These are phyloP conservation scores for Urophycis tenuis DNA, from an alignment of 2,797 vertebrate genomes.

Conservation along the genomic window DNA sequence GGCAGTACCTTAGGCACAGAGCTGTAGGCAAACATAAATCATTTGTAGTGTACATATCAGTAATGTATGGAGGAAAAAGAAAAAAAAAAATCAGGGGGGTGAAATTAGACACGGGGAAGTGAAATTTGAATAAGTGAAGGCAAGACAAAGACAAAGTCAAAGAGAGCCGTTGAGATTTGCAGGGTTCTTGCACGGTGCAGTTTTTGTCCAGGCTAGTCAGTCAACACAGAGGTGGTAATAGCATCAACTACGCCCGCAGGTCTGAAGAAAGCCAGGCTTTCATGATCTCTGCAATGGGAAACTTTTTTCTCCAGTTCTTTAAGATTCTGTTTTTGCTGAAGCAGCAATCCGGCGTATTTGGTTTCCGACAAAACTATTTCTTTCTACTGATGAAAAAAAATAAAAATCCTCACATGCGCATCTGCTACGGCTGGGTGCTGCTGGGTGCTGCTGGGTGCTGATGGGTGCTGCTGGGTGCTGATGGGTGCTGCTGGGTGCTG, in stretches of 20 bases:
- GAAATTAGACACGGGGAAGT: neutral
- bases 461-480: too few species aligned
- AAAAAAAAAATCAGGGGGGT: neutral
- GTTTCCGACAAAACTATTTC: conserved; percentile 45
- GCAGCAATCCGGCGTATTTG: conserved; percentile 53
- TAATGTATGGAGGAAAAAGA: neutral
- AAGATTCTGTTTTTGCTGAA: conserved; percentile 49
- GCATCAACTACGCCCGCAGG: neutral
- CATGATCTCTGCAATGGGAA: conserved; percentile 15
- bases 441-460: too few species aligned
- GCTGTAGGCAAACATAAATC: neutral
- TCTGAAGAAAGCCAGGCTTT: conserved; percentile 28
- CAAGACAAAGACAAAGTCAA: neutral
- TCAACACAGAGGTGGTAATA: conserved; percentile 3
- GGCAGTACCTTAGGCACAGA: neutral
- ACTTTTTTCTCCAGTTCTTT: neutral
- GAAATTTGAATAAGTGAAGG: neutral
- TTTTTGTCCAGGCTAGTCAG: neutral
- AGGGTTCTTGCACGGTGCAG: neutral
- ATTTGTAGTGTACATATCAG: neutral
- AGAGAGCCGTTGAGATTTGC: neutral
- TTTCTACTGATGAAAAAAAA: conserved; percentile 29
- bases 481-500: too few species aligned
- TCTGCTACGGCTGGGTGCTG: conserved; percentile 43
- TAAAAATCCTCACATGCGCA: conserved; percentile 42